A percentile compares a stretch with the other conserved stretches of the same genome.
Conservation (phyloP, 2,888 invertebrate species). For the Torymus texanus region DNA sequence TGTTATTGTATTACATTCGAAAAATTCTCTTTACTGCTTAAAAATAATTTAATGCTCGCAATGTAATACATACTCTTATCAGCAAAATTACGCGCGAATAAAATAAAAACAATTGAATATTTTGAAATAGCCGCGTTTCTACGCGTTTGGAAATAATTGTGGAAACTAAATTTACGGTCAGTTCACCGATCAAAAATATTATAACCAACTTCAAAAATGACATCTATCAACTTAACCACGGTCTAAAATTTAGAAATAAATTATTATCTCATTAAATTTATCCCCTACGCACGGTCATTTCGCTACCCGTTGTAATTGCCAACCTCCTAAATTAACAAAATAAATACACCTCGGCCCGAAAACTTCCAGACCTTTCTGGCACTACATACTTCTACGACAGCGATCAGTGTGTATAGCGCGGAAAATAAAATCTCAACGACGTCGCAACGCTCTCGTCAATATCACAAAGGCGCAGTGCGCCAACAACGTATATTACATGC, state of each 20-base stretch:
- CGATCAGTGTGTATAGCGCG: constrained; percentile 14
- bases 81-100: constrained; percentile 5
- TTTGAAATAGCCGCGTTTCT: too few relatives aligned
- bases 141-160: too few relatives aligned
- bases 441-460: constrained; percentile 14
- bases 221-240: too few relatives aligned
- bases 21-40: background rate
- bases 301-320: constrained; percentile 8
- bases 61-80: background rate
- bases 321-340: constrained; percentile 35
- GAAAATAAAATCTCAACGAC: constrained; percentile 36
- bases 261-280: constrained; percentile 23
- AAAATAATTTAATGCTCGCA: constrained; percentile 2
- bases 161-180: too few relatives aligned
- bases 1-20: background rate
- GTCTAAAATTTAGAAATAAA: constrained; percentile 22
- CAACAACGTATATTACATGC: background rate
- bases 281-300: constrained; percentile 1
- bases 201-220: too few relatives aligned
- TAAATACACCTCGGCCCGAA: constrained; percentile 7
- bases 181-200: too few relatives aligned
- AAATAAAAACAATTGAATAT: constrained; percentile 12
- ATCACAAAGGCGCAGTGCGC: constrained; percentile 39
- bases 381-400: constrained; percentile 15
- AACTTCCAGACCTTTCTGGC: background rate